Conservation (phyloP, 1,140 invertebrate species). For the Drosophila simulans region DNA sequence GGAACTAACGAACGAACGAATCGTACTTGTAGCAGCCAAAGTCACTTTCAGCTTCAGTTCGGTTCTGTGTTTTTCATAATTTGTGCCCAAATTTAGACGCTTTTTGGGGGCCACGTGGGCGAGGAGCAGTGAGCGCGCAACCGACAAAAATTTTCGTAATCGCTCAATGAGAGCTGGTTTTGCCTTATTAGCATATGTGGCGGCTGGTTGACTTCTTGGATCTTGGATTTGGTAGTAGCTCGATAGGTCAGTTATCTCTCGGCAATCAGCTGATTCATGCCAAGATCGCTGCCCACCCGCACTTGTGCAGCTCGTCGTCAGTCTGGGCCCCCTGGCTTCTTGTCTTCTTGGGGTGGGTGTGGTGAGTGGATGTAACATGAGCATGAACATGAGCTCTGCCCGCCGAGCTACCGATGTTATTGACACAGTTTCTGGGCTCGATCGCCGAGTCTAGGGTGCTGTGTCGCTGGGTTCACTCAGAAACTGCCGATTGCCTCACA, state of each 20-base stretch:
- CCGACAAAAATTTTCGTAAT: constrained; percentile 65
- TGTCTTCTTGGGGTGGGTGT: constrained; percentile 28
- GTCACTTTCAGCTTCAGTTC: constrained; percentile 79
- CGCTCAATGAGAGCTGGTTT: constrained; percentile 48
- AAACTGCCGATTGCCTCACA: constrained; percentile 18
- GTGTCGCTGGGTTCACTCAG: constrained; percentile 14
- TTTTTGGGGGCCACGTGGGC: constrained; percentile 66
- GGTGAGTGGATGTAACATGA: constrained; percentile 68
- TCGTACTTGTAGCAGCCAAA: constrained; percentile 80
- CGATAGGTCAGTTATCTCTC: constrained; percentile 75
- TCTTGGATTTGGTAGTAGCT: constrained; percentile 4
- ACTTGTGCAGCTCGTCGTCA: constrained; percentile 23
- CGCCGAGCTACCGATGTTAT: constrained; percentile 58
- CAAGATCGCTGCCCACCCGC: constrained; percentile 62
- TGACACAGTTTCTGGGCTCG: constrained; percentile 78
- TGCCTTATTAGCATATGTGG: constrained; percentile 69
- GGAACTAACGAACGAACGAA: constrained; percentile 16
- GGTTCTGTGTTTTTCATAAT: constrained; percentile 70
- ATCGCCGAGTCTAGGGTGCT: constrained; percentile 15
- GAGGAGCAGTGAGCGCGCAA: constrained; percentile 28
- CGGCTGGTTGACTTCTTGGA: constrained; percentile 58
- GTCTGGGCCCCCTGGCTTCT: constrained; percentile 13
- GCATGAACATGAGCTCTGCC: constrained; percentile 45
- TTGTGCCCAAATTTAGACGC: constrained; percentile 78
- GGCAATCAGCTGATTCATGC: constrained; percentile 63